Evolutionary conservation across 2,113 vertebrate genomes (phyloP), one percentile per base, ranked within the genome.

Genomic region (Empidonax traillii): DNA sequence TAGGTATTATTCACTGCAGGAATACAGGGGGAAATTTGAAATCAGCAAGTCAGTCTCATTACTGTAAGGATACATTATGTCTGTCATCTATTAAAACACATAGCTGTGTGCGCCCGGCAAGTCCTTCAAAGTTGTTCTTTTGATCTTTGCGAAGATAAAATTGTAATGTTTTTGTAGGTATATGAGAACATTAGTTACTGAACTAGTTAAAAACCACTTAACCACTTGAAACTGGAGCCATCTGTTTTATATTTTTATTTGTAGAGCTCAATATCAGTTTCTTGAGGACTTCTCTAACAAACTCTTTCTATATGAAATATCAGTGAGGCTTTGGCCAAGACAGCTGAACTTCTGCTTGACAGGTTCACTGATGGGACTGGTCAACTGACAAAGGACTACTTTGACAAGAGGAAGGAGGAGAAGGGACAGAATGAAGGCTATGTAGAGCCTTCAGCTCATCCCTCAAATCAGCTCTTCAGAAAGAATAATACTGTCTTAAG

Each of bases 121-220:
- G 35, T 76, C 67, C 72, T 90, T 93, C 81, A 80, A 80, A 96
- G 78, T 71, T 90, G 52, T 51, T 87, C 80, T 85, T 96, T 96
- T 96, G 89, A 96, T 95, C 81, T 96, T 86, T 77, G 51, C 61
- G 63, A 88, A 94, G 90, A 95, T 92, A 95, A 86, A 94, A 77
- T 44, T 75, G 30, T 72, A 90, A 67, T 71, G 71, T 86, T 96
- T 94, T 88, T 96, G 86, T 75, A 94, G 61, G 56, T 53, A 87
- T 90, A 78, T 52, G 35, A 92, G 56, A 92, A 71, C 41, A 61
- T 72, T 86, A 95, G 83, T 90, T 92, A 96, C 79, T 67, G n/a
- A 52, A 90, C 88, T 90, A 90, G 94, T 88, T 94, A 96, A 92
- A 97, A 93, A 67, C 5, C 83, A 86, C 83, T 90, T 92, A 59